Conservation (phyloP, 2,113 vertebrate species). For the Megaleporinus macrocephalus region DNA sequence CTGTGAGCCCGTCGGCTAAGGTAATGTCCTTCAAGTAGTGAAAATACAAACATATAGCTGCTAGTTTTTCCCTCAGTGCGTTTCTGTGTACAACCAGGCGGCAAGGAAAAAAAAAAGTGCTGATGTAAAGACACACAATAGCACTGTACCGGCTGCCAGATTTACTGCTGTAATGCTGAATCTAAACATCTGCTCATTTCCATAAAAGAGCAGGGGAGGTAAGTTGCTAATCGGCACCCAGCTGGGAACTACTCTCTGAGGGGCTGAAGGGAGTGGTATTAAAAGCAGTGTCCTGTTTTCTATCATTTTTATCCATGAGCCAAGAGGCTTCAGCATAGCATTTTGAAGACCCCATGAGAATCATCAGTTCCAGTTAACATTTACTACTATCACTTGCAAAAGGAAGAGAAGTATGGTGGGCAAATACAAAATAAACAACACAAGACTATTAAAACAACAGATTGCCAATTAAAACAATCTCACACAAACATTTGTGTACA, state of each 20-base stretch:
- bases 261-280: conserved; percentile 38
- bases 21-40: neutral
- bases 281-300: conserved; percentile 49
- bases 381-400: conserved; percentile 24
- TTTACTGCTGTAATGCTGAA: conserved; percentile 33
- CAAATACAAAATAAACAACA: neutral
- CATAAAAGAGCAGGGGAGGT: conserved; percentile 27
- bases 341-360: conserved; percentile 57
- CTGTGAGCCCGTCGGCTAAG: neutral
- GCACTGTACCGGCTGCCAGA: conserved; percentile 27
- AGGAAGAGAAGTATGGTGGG: neutral
- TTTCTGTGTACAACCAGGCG: conserved; percentile 36
- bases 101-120: conserved; percentile 40
- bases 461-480: neutral
- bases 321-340: conserved; percentile 35
- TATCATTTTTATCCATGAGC: conserved; percentile 42
- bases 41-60: conserved; percentile 16
- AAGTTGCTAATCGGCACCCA: conserved; percentile 44
- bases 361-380: conserved; percentile 64
- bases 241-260: conserved; percentile 44
- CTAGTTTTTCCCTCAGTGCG: conserved; percentile 7
- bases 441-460: too few relatives aligned
- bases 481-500: neutral
- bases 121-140: conserved; percentile 40
- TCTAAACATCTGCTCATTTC: conserved; percentile 57